Base-by-base conservation (phyloP, 30 jellyfish, hydroid and myxozoan species). In the Hydractinia echinata region DNA sequence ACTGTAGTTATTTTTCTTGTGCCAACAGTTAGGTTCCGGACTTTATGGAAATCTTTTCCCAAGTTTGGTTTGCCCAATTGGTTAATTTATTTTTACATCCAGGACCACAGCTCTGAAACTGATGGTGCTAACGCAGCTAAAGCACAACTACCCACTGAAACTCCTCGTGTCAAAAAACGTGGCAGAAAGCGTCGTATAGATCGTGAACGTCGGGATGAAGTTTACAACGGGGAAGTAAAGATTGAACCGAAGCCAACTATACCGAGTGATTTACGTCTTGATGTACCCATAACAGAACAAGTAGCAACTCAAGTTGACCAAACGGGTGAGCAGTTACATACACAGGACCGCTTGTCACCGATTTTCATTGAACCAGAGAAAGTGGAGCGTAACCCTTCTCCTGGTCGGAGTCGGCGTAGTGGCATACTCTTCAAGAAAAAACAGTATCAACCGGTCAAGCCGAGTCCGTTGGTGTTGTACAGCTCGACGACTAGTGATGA, bases 331-430 rank as follows among this genome's bases (percentile, higher is more conserved):
- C 15, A 58, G 19, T 11, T 18, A 3, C 16, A 11, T 13, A 15
- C 81, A 54, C 13, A 20, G 69, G 74, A 51, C 39, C 74, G 55
- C 50, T 54, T 30, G 39, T 71, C 81, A 8, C 81, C 60, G 9
- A 51, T 50, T 9, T 71, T 71, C 67, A 51, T 50, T 50, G 55
- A 30, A 71, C 81, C 81, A 14, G 81, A 51, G 15, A 48, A 71
- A 50, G 50, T 87, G 8, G 60, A 78, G 9, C 67, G 72, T 49
- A 94, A 94, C 72, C 97, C 99, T 7, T 87, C 96, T 8, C 99
- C 99, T 7, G 99, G 99, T 10, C 86, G 99, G 51, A 94, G 92
- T 81, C 79, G 99, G 53, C 85, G 99, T 8, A 94, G 99, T 71
- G 97, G 97, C 14, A 86, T 94, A 5, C 81, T 94, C n/a, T 94